These are phyloP conservation scores for Drosophila azteca DNA, from an alignment of 1,140 invertebrate species.

Conservation along the genomic window DNA sequence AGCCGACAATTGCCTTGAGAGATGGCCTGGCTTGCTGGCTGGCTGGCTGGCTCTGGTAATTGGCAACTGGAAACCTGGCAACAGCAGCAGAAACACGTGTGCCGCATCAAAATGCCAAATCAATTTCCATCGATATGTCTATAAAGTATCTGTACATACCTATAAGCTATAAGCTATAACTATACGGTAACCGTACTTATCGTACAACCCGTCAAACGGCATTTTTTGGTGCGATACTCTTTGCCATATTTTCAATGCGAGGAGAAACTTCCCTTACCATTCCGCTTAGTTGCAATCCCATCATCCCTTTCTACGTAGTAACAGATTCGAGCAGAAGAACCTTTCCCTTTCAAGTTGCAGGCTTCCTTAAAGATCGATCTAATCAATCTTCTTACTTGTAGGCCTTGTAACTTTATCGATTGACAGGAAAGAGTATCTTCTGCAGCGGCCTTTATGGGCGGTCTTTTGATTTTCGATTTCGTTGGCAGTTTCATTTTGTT, in stretches of 20 bases:
- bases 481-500: slow-evolving; percentile 47
- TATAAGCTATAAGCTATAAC: background rate
- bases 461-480: slow-evolving; percentile 33
- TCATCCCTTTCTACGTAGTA: too few relatives aligned
- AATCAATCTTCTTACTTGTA: too few relatives aligned
- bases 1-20: slow-evolving; percentile 51
- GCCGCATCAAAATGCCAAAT: slow-evolving; percentile 62
- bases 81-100: slow-evolving; percentile 33
- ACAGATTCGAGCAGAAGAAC: too few relatives aligned
- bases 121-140: slow-evolving; percentile 52
- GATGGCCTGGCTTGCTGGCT: slow-evolving; percentile 38
- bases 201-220: slow-evolving; percentile 50
- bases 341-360: too few relatives aligned
- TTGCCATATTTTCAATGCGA: slow-evolving; percentile 26
- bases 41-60: slow-evolving; percentile 41
- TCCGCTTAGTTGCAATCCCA: too few relatives aligned
- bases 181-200: too few relatives aligned
- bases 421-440: too few relatives aligned
- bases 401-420: too few relatives aligned
- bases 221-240: slow-evolving; percentile 51
- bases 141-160: slow-evolving; percentile 27
- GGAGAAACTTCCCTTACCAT: too few relatives aligned
- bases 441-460: too few relatives aligned
- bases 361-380: too few relatives aligned
- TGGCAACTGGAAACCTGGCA: slow-evolving; percentile 12